Evolutionary conservation across 2,113 vertebrate species (phyloP), one percentile per base, ranked within the genome.

Genomic region (Trochalopteron elliotii): DNA sequence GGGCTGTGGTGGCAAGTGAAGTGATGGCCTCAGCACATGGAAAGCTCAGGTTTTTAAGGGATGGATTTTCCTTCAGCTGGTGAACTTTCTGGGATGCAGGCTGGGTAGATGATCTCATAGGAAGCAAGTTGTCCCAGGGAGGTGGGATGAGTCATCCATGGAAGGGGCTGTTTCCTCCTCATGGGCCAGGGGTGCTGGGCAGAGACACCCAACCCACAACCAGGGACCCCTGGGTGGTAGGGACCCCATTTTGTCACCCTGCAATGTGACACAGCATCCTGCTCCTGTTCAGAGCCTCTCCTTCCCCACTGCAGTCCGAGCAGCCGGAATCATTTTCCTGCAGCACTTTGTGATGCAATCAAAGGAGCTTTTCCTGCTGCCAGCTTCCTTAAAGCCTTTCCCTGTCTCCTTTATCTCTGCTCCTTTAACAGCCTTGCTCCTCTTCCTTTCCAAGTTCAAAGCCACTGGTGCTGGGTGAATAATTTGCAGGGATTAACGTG

Each of bases 381-480:
- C 88, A 80, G 79, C 52, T 70, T 83, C 76, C 53, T 81, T 85
- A 89, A 95, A 88, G 39, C 82, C 79, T 45, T 75, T 91, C 27
- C 16, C 71, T 87, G 96, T 97, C 93, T 9, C 94, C 94, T 95
- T 96, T 93, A 78, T 49, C 94, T 93, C 85, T 53, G 50, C 75
- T 92, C 53, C 94, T 95, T 90, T 92, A 97, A 83, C 84, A 72
- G 2, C 90, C 52, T 74, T 50, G 83, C 96, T 91, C 82, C 68
- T 88, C 88, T 93, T 71, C 74, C 55, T 95, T 86, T 86, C 83
- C 53, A 10, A 40, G 61, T 89, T 86, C 91, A 91, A 95, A 95
- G 94, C 55, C 68, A 63, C 57, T 25, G 3, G 76, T 79, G 50
- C 86, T 59, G 10, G 10, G 80, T 83, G 83, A 94, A 94, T 84